Evolutionary conservation across 2,113 vertebrate species (phyloP).

Genomic region (Microcebus murinus): DNA sequence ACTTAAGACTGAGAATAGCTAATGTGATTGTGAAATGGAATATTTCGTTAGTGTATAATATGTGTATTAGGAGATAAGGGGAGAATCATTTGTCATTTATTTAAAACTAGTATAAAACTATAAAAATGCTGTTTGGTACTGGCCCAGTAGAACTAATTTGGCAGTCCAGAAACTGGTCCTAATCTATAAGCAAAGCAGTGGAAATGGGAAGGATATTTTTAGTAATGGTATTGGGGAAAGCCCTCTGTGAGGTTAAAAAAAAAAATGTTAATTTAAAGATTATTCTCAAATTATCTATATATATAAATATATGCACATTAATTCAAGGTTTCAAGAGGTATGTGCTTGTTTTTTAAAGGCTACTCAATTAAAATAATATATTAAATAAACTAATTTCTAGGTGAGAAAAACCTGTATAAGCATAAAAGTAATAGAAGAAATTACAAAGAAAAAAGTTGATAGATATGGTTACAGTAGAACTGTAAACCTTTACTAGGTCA

Average conservation of each 20-base stretch:
- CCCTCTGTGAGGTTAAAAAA: neutral
- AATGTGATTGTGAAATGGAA: neutral
- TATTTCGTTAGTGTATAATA: neutral
- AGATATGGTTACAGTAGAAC: neutral
- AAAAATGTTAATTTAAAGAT: neutral
- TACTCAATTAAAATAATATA: neutral
- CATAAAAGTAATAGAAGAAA: slow-evolving; percentile 10
- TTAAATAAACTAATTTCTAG: neutral
- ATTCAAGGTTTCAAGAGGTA: neutral
- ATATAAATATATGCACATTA: neutral
- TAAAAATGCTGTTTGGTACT: neutral
- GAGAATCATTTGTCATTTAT: neutral
- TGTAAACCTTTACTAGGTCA: neutral
- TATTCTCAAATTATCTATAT: neutral
- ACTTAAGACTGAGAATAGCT: neutral
- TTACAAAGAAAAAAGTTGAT: neutral
- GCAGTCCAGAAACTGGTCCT: slow-evolving; percentile 20
- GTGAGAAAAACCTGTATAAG: neutral
- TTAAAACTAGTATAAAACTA: neutral
- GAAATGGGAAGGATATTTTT: neutral
- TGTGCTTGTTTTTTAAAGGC: neutral
- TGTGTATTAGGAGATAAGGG: neutral
- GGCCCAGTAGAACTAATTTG: neutral
- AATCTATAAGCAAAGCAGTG: neutral
- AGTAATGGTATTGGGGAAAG: neutral